These are phyloP conservation scores for Crocuta crocuta DNA, from an alignment of 2,113 vertebrate genomes.

Conservation along the genomic window DNA sequence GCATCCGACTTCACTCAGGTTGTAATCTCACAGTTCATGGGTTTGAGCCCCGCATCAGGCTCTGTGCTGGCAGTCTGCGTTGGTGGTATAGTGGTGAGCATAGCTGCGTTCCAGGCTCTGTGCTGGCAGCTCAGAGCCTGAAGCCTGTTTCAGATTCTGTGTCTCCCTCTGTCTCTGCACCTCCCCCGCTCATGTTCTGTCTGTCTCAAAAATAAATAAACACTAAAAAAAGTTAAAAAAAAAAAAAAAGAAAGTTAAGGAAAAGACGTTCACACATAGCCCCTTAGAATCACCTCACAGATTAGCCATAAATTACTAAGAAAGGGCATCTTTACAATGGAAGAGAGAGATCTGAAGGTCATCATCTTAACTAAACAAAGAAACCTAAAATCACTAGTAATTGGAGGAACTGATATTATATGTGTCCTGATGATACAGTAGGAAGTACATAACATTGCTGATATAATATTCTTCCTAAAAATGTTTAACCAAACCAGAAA, in stretches of 20 bases:
- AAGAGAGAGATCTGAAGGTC: neutral
- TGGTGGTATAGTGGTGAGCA: slow-evolving; percentile 89
- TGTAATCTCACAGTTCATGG: too few relatives aligned
- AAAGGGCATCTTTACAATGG: neutral
- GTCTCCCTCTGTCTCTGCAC: too few relatives aligned
- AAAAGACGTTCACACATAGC: neutral
- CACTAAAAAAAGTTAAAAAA: too few relatives aligned
- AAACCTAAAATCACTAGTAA: neutral
- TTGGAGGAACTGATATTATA: neutral
- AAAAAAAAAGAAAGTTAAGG: neutral
- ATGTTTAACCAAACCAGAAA: neutral
- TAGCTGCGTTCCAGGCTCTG: slow-evolving; percentile 86
- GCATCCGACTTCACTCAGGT: too few relatives aligned
- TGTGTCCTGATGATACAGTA: neutral
- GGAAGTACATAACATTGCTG: neutral
- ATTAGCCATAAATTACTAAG: neutral
- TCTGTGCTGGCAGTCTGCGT: slow-evolving; percentile 34
- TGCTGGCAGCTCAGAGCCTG: too few relatives aligned
- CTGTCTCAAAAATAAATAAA: too few relatives aligned
- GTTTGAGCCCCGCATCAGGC: too few relatives aligned
- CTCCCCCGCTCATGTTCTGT: too few relatives aligned
- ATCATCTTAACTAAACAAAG: neutral
- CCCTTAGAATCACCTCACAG: slow-evolving; percentile 4
- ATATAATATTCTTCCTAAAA: slow-evolving; percentile 11
- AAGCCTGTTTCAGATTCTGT: too few relatives aligned